Conservation (phyloP, 2,888 invertebrate genomes). For the Cabera pusaria region DNA sequence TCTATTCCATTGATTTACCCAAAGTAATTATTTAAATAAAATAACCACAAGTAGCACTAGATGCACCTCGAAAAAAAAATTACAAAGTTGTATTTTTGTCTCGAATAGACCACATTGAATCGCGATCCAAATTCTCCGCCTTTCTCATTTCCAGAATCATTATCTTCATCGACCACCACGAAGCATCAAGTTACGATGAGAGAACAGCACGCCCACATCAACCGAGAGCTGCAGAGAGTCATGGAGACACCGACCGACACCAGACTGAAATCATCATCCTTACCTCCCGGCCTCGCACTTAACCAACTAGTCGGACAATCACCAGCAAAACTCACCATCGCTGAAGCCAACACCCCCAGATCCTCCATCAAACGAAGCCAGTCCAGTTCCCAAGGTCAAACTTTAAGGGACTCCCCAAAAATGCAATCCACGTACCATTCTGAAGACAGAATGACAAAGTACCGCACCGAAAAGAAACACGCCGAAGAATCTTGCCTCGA, state of each 20-base stretch:
- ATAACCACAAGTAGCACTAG: too few relatives aligned
- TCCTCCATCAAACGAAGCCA: conserved; percentile 78
- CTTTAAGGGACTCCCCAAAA: conserved; percentile 63
- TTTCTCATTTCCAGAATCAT: conserved; percentile 67
- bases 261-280: conserved; percentile 85
- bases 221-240: conserved; percentile 66
- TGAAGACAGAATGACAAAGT: conserved; percentile 62
- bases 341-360: conserved; percentile 65
- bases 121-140: background rate
- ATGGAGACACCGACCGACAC: conserved; percentile 74
- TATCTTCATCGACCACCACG: conserved; percentile 78
- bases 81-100: too few relatives aligned
- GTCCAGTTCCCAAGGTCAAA: conserved; percentile 76
- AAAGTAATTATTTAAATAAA: too few relatives aligned
- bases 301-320: conserved; percentile 75
- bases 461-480: conserved; percentile 64
- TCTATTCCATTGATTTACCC: too few relatives aligned
- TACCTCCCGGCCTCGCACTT: conserved; percentile 85
- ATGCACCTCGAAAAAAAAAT: too few relatives aligned
- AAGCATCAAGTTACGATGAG: conserved; percentile 69
- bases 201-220: conserved; percentile 67
- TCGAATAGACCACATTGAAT: too few relatives aligned
- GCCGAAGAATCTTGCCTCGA: conserved; percentile 76
- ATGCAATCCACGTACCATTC: conserved; percentile 56
- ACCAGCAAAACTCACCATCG: conserved; percentile 78